A percentile compares a stretch with the other conserved stretches of the same genome.
Evolutionary conservation across 2,888 invertebrate species (phyloP).

Genomic region (Cybosia mesomella): DNA sequence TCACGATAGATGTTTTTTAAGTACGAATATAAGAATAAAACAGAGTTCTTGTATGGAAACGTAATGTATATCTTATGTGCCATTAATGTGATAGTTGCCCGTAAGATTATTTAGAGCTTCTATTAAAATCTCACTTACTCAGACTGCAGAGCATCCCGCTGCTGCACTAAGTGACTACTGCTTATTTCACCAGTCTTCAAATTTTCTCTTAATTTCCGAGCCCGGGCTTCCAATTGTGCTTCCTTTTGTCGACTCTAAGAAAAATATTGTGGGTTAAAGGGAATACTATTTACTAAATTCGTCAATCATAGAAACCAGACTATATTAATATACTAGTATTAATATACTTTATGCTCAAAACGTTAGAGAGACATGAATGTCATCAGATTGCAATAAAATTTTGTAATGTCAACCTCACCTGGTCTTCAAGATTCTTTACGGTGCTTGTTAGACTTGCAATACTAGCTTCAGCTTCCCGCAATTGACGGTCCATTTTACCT

Average conservation of each 20-base stretch:
- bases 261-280: neutral
- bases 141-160: constrained; percentile 70
- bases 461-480: constrained; percentile 79
- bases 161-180: constrained; percentile 71
- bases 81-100: neutral
- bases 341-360: too few species aligned
- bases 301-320: too few species aligned
- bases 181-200: constrained; percentile 79
- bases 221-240: constrained; percentile 77
- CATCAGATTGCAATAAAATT: too few species aligned
- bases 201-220: constrained; percentile 79
- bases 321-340: too few species aligned
- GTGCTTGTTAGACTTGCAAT: constrained; percentile 76
- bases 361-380: too few species aligned
- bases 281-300: too few species aligned
- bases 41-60: too few species aligned
- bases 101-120: neutral
- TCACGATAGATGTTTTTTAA: too few species aligned
- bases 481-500: constrained; percentile 78
- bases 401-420: constrained; percentile 61
- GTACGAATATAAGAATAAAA: too few species aligned
- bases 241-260: constrained; percentile 78
- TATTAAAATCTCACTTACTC: constrained; percentile 64
- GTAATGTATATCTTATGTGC: too few species aligned
- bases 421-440: constrained; percentile 79